Percentiles rank a stretch among this genome's conserved stretches.
phyloP scores from a whole-genome alignment of 1,140 invertebrate species.

The Solenopsis invicta region DNA sequence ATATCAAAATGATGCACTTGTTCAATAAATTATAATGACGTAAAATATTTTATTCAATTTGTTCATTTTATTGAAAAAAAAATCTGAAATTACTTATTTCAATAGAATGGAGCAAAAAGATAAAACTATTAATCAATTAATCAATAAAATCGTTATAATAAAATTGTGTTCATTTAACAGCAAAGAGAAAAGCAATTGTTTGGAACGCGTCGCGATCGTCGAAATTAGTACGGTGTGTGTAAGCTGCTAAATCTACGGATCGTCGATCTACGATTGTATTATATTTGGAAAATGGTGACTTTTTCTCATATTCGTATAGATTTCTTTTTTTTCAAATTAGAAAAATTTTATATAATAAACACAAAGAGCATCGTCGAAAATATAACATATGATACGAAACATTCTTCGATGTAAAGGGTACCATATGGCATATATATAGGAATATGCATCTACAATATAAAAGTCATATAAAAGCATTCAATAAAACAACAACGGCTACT shows the following conservation, averaged over 20 bases:
- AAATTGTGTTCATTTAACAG: slow-evolving; percentile 17
- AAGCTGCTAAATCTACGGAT: slow-evolving; percentile 48
- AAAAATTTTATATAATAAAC: neutral
- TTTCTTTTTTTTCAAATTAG: slow-evolving; percentile 7
- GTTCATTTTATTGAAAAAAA: neutral
- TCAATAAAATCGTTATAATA: slow-evolving; percentile 35
- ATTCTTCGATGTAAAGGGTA: slow-evolving; percentile 18
- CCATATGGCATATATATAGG: neutral
- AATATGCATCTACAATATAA: slow-evolving; percentile 53
- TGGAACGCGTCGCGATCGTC: slow-evolving; percentile 43
- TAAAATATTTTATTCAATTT: neutral
- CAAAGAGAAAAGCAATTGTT: slow-evolving; percentile 38
- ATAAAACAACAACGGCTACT: slow-evolving; percentile 50
- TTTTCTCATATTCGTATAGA: neutral
- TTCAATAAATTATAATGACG: neutral
- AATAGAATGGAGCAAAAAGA: slow-evolving; percentile 56
- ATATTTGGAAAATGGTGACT: neutral
- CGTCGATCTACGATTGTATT: slow-evolving; percentile 34
- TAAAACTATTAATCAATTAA: slow-evolving; percentile 13
- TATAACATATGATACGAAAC: slow-evolving; percentile 27
- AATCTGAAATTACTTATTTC: slow-evolving; percentile 17
- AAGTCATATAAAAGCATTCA: slow-evolving; percentile 51
- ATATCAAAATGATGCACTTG: neutral
- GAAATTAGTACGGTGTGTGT: slow-evolving; percentile 26
- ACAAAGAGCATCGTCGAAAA: neutral